Conservation (phyloP, 2,888 invertebrate genomes). For the Machimus atricapillus region DNA sequence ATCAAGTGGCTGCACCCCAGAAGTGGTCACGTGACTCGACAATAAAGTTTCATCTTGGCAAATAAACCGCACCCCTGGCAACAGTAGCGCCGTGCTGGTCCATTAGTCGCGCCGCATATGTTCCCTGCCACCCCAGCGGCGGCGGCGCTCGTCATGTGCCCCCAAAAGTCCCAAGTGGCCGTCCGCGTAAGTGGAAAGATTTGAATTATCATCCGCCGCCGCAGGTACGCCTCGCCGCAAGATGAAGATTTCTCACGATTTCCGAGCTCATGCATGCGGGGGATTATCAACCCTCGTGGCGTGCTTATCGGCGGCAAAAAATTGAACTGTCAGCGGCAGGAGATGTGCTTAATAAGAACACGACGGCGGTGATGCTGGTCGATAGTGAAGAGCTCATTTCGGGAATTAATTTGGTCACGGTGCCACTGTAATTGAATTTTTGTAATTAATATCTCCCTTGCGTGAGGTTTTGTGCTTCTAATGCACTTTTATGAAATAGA, state of each 20-base stretch:
- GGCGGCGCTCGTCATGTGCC: neutral
- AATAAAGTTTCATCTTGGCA: slow-evolving; percentile 24
- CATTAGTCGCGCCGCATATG: slow-evolving; percentile 19
- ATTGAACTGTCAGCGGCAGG: neutral
- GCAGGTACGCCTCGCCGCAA: neutral
- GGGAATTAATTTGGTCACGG: neutral
- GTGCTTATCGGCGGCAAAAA: neutral
- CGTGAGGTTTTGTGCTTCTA: neutral
- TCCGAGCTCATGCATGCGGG: neutral
- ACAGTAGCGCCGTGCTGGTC: neutral
- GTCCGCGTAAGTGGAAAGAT: neutral
- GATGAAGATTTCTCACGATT: slow-evolving; percentile 10
- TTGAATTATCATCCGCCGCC: neutral
- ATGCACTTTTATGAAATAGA: neutral
- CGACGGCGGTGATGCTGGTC: neutral
- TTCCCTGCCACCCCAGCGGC: neutral
- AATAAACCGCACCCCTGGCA: slow-evolving; percentile 9
- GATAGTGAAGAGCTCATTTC: neutral
- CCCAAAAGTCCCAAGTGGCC: neutral
- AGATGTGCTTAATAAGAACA: neutral
- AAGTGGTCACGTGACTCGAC: slow-evolving; percentile 25
- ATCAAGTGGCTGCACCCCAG: slow-evolving; percentile 16
- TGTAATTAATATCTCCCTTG: neutral
- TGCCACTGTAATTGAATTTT: neutral
- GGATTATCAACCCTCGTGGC: neutral